phyloP scores from a whole-genome alignment of 2,888 invertebrate species.

The Phengaris arion region DNA sequence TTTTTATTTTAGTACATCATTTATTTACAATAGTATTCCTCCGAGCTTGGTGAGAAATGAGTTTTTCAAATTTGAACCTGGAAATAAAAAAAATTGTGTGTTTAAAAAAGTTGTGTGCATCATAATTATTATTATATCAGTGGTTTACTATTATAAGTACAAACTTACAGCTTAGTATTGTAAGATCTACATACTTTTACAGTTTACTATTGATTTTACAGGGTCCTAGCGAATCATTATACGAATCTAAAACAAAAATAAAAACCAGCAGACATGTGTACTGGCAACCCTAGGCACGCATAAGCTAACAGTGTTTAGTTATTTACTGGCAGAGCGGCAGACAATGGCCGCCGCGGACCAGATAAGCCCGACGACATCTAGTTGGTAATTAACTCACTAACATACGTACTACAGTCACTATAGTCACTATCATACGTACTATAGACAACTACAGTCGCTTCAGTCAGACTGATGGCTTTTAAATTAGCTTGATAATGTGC shows the following conservation, averaged over 20 bases:
- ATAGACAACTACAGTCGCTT: conserved; percentile 4
- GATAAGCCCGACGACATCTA: conserved; percentile 51
- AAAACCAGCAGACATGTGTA: neutral
- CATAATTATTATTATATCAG: no score
- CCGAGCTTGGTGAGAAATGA: no score
- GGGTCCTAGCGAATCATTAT: neutral
- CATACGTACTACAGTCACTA: conserved; percentile 33
- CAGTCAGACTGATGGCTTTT: conserved; percentile 32
- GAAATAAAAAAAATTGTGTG: no score
- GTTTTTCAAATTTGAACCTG: no score
- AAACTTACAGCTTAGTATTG: no score
- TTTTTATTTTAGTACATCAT: neutral
- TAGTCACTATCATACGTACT: neutral
- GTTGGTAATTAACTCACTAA: conserved; percentile 44
- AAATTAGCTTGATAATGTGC: conserved; percentile 35
- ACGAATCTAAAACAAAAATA: neutral
- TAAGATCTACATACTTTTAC: no score
- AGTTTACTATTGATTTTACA: no score
- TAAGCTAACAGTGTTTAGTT: conserved; percentile 70
- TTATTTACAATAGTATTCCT: no score
- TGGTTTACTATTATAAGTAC: no score
- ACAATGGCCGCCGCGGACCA: conserved; percentile 65
- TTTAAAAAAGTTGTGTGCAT: no score
- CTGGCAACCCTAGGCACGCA: conserved; percentile 50
- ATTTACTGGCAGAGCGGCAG: conserved; percentile 54